These are phyloP conservation scores for Engystomops pustulosus DNA, from an alignment of 2,113 vertebrate genomes.

Conservation along the genomic window DNA sequence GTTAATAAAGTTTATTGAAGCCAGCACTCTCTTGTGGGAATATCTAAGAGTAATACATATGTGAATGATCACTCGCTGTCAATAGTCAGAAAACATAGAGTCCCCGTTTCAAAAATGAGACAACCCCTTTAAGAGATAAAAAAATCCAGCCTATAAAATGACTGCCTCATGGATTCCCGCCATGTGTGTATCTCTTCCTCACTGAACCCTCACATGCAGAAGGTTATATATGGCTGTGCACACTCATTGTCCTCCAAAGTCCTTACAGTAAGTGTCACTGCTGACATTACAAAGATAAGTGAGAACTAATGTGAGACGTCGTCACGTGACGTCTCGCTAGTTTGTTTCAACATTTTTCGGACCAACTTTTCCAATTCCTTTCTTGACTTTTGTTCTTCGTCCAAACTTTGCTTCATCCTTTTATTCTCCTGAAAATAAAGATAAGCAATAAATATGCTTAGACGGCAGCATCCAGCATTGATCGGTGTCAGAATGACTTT, in stretches of 20 bases:
- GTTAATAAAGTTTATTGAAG: neutral
- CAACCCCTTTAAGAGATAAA: neutral
- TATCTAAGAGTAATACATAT: too few relatives aligned
- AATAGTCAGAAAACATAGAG: neutral
- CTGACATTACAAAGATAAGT: neutral
- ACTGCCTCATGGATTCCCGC: neutral
- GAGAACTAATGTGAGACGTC: conserved; percentile 77
- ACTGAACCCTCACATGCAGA: neutral
- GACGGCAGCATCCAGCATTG: neutral
- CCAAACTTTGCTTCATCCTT: conserved; percentile 95
- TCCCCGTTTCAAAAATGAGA: neutral
- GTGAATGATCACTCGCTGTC: too few relatives aligned
- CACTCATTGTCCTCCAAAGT: neutral
- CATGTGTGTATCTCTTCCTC: neutral
- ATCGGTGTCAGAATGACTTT: too few relatives aligned
- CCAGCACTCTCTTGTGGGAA: neutral
- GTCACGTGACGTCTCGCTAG: conserved; percentile 88
- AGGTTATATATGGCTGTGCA: neutral
- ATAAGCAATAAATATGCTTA: neutral
- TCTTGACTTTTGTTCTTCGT: conserved; percentile 95
- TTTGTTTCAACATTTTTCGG: conserved; percentile 89
- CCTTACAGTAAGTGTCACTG: neutral
- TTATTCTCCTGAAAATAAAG: conserved; percentile 84
- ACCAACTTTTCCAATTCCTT: conserved; percentile 94
- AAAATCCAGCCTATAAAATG: neutral